These are phyloP conservation scores for Apus apus DNA, from an alignment of 2,113 vertebrate genomes.

Conservation along the genomic window DNA sequence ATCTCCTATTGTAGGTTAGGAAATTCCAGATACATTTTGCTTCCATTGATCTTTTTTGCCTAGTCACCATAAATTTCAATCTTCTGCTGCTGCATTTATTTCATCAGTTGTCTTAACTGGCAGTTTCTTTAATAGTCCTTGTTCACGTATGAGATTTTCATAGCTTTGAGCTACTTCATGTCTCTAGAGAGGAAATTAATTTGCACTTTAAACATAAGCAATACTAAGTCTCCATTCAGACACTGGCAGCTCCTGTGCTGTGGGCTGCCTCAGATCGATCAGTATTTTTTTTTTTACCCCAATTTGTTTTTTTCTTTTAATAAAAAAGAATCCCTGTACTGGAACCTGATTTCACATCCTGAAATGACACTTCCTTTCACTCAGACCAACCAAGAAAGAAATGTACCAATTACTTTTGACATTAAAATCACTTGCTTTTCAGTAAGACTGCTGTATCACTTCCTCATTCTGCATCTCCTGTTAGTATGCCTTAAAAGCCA, in stretches of 20 bases:
- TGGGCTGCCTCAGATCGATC: neutral
- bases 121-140: constrained; percentile 41
- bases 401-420: constrained; percentile 21
- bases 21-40: constrained; percentile 21
- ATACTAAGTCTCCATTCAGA: constrained; percentile 14
- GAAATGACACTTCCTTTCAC: constrained; percentile 32
- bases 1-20: neutral
- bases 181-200: constrained; percentile 54
- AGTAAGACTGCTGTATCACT: neutral
- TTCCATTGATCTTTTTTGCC: constrained; percentile 48
- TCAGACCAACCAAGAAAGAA: neutral
- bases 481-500: neutral
- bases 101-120: constrained; percentile 18
- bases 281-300: neutral
- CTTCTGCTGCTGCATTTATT: constrained; percentile 30
- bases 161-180: constrained; percentile 51
- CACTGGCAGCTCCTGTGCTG: neutral
- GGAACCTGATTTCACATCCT: constrained; percentile 1
- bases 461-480: neutral
- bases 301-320: neutral
- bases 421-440: constrained; percentile 29
- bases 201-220: constrained; percentile 63
- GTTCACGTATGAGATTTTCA: constrained; percentile 14
- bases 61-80: constrained; percentile 41
- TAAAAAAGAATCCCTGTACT: neutral